Evolutionary conservation across 2,797 vertebrate genomes (phyloP), one percentile per base, ranked within the genome.

Genomic region (Chlorospingus semifuscus): DNA sequence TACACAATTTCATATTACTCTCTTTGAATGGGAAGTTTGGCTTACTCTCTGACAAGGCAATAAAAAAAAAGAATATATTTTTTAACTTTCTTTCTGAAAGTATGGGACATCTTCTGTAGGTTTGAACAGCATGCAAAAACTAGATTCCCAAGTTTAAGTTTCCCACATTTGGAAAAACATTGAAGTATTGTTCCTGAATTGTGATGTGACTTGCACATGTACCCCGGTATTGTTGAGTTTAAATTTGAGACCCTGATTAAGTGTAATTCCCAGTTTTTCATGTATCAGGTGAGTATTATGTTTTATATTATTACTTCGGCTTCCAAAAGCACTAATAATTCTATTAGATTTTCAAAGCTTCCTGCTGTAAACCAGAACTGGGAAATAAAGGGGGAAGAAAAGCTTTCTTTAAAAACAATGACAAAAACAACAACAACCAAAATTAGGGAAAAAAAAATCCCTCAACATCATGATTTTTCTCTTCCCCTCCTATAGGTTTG

Each of bases 251-350:
- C 8, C 20, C 19, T 57, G 12, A 24, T 69, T 34, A 61, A 87
- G 17, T 19, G 24, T 20, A 65, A 42, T 81, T 77, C 22, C 26
- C 21, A 60, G 30, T 46, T 95, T 59, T 64, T 7, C 4, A 6
- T 9, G 6, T 71, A 56, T 69, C 64, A 64, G 34, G 15, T 39
- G 3, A 89, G 42, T 53, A 49, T 61, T 2, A 23, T 79, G 30
- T 76, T 36, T 53, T 53, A 19, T 68, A 36, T 80, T 78, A 83
- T 78, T 83, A 34, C 44, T 30, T 14, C 7, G 52, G 5, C 11
- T 91, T 94, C 42, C 32, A 82, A 59, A 90, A 57, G 14, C 9
- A 22, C 8, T 65, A 88, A 75, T 47, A 93, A 57, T 84, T 88
- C 41, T 32, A 4, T 13, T 20, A 74, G 24, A 32, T 46, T 83